Percentiles rank a stretch among this genome's conserved stretches.
phyloP scores from a whole-genome alignment of 2,888 invertebrate species.

The Rhimphoctona megacephalus region DNA sequence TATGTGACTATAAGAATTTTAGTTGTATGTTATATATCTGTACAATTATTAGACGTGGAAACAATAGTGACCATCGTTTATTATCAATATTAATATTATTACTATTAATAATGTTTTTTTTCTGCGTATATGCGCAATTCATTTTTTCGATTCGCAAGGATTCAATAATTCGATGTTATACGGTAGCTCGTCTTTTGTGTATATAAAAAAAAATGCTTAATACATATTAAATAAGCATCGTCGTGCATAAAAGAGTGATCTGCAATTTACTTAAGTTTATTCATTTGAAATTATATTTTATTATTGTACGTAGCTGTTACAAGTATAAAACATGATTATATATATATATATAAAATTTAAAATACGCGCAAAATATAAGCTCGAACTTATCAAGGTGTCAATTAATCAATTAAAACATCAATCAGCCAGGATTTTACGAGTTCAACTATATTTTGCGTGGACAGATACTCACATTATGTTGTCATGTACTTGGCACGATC shows the following conservation, averaged over 20 bases:
- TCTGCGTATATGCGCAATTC: background rate
- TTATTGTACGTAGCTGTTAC: conserved; percentile 71
- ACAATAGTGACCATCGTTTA: conserved; percentile 71
- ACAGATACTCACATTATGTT: conserved; percentile 55
- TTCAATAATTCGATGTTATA: conserved; percentile 53
- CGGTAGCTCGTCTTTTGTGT: conserved; percentile 75
- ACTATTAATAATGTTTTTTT: conserved; percentile 22
- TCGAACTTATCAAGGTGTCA: conserved; percentile 66
- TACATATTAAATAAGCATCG: conserved; percentile 71
- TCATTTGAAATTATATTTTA: conserved; percentile 69
- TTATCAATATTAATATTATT: conserved; percentile 37
- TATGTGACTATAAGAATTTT: conserved; percentile 78
- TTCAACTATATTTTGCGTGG: conserved; percentile 23
- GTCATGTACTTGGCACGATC: background rate
- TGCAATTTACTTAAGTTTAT: conserved; percentile 82
- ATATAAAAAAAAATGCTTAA: conserved; percentile 71
- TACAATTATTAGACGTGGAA: conserved; percentile 74
- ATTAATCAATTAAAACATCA: background rate
- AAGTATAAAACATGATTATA: conserved; percentile 62
- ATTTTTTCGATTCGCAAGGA: conserved; percentile 31
- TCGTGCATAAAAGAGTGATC: conserved; percentile 78
- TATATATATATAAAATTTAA: background rate
- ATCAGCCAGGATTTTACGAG: background rate
- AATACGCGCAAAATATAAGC: conserved; percentile 70
- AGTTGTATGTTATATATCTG: conserved; percentile 70